Evolutionary conservation across 2,113 vertebrate genomes (phyloP), one percentile per base, ranked within the genome.

Genomic region (Phyllostomus discolor): DNA sequence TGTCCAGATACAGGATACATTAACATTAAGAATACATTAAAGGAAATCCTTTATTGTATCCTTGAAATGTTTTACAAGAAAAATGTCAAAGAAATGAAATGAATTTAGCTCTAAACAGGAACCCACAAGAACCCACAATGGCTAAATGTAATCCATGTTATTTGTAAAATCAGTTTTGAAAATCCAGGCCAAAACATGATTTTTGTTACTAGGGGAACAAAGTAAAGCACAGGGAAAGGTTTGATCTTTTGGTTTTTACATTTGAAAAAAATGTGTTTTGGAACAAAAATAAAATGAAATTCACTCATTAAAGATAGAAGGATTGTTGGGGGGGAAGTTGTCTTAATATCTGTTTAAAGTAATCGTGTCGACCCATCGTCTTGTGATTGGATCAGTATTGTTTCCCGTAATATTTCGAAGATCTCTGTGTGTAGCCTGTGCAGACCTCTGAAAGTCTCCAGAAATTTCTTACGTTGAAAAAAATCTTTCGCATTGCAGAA

Each of bases 41-140:
- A n/a, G 10, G 46, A 38, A 38, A 57, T 85, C 28, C 4, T n/a
- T 87, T 31, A 46, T 79, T 88, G 6, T 86, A 41, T 72, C 91
- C 79, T 89, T 62, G 17, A 94, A 91, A 10, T 91, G 35, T 52
- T 92, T 90, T 20, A 83, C 11, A 82, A 62, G 35, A 76, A 64
- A 96, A 90, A 57, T 88, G 9, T 88, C 69, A 73, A 59, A 79
- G 19, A 86, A 66, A 46, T 72, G 59, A 96, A 91, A 75, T 75
- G 48, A 84, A 72, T 46, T 57, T 92, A 73, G 28, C 17, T 90
- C 59, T 86, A 38, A 92, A 41, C 1, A 84, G 46, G 76, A 78
- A 50, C 7, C 16, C 22, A 43, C 14, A 66, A 4, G 76, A 78
- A 50, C 7, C 16, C 22, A 43, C 14, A 66, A 3, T 57, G n/a